Evolutionary conservation across 2,888 invertebrate species (phyloP).

Genomic region (Limnephilus rhombicus): DNA sequence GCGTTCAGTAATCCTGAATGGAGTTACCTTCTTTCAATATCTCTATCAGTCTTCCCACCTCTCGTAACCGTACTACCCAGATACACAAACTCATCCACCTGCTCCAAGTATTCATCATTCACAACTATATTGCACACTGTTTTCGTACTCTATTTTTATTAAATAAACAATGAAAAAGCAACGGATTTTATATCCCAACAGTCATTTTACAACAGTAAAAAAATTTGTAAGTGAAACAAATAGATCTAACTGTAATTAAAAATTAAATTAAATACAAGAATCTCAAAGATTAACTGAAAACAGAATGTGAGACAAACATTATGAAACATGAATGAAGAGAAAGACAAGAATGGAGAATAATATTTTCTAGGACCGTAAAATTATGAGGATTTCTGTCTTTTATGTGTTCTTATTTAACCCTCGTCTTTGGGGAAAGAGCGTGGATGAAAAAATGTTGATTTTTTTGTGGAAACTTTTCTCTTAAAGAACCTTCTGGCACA

Average conservation of each 20-base stretch:
- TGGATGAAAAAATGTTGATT: background rate
- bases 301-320: background rate
- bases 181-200: no score
- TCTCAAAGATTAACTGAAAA: background rate
- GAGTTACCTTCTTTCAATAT: no score
- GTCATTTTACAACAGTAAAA: no score
- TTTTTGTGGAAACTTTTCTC: background rate
- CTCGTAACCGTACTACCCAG: no score
- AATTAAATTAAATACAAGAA: background rate
- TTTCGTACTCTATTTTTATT: no score
- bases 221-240: background rate
- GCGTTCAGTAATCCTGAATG: no score
- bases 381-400: background rate
- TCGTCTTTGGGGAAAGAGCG: background rate
- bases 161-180: no score
- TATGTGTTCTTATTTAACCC: background rate
- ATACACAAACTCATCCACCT: no score
- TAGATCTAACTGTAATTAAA: background rate
- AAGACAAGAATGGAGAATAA: background rate
- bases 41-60: no score
- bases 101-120: no score
- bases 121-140: no score
- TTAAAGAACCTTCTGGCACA: background rate
- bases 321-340: background rate
- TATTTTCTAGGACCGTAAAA: background rate